Percentiles rank a stretch among this genome's conserved stretches.
phyloP scores from a whole-genome alignment of 2,113 vertebrate species.

The Vulpes ferrilata region DNA sequence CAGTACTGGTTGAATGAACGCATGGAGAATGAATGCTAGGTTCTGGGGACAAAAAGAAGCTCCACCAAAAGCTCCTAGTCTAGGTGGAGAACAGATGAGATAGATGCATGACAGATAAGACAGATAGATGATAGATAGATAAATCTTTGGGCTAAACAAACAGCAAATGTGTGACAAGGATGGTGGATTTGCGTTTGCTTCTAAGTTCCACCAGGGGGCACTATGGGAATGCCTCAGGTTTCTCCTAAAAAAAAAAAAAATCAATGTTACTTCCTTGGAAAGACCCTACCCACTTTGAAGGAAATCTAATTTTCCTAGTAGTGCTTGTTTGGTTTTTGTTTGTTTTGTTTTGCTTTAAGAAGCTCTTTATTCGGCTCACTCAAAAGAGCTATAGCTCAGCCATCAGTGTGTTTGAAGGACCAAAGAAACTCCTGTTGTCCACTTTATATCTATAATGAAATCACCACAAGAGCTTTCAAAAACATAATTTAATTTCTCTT shows the following conservation, averaged over 20 bases:
- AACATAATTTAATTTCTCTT: slow-evolving; percentile 27
- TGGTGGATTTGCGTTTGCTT: neutral
- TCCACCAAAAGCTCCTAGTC: neutral
- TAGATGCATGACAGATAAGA: neutral
- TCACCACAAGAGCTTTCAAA: neutral
- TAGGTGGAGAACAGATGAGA: neutral
- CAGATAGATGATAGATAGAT: neutral
- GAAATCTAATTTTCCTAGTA: slow-evolving; percentile 1
- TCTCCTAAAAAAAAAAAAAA: neutral
- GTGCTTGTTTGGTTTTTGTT: neutral
- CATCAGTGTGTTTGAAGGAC: neutral
- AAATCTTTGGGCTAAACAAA: too few relatives aligned
- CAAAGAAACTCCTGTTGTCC: neutral
- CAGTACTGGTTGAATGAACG: neutral
- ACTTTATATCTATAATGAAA: neutral
- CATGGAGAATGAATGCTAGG: neutral
- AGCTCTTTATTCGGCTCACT: neutral
- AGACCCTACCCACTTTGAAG: neutral
- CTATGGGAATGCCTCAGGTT: neutral
- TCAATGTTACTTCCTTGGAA: neutral
- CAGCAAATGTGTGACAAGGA: neutral
- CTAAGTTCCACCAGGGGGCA: slow-evolving; percentile 67
- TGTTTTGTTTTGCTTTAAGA: slow-evolving; percentile 32
- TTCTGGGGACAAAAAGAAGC: neutral
- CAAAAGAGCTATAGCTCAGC: neutral